Conservation (phyloP, 2,113 vertebrate species). For the Stegostoma tigrinum region DNA sequence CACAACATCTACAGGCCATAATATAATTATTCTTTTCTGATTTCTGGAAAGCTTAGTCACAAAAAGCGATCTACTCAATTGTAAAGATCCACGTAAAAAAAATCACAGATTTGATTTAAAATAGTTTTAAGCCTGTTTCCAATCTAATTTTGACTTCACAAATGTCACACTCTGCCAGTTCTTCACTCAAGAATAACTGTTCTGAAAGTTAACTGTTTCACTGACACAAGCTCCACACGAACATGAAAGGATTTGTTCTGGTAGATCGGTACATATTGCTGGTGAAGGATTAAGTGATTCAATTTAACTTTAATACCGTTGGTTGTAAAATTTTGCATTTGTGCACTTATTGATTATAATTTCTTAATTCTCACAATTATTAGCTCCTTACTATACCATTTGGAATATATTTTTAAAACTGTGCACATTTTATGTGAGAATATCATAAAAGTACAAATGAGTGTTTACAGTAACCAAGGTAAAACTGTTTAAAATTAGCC, state of each 20-base stretch:
- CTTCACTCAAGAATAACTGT: constrained; percentile 16
- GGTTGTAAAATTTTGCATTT: background rate
- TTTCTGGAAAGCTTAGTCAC: background rate
- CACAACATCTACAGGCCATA: background rate
- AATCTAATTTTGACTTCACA: background rate
- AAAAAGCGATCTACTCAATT: constrained; percentile 3
- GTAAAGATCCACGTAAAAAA: background rate
- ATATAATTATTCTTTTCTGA: background rate
- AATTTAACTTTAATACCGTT: background rate
- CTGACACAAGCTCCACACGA: background rate
- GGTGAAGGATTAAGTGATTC: constrained; percentile 2
- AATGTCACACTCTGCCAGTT: constrained; percentile 26
- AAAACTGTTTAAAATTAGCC: constrained; percentile 1
- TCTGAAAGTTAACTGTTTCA: constrained; percentile 26
- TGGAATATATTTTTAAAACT: background rate
- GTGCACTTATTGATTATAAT: background rate
- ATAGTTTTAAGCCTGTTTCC: constrained; percentile 27
- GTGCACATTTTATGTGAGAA: background rate
- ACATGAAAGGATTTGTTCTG: background rate
- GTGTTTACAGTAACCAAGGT: constrained; percentile 32
- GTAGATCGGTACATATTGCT: background rate
- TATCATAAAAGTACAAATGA: background rate
- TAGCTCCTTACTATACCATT: background rate
- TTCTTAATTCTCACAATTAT: constrained; percentile 1
- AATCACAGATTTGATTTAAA: constrained; percentile 8